A percentile compares a stretch with the other conserved stretches of the same genome.
phyloP scores from a whole-genome alignment of 2,113 vertebrate genomes.

The Ptilorrhoa leucosticta region DNA sequence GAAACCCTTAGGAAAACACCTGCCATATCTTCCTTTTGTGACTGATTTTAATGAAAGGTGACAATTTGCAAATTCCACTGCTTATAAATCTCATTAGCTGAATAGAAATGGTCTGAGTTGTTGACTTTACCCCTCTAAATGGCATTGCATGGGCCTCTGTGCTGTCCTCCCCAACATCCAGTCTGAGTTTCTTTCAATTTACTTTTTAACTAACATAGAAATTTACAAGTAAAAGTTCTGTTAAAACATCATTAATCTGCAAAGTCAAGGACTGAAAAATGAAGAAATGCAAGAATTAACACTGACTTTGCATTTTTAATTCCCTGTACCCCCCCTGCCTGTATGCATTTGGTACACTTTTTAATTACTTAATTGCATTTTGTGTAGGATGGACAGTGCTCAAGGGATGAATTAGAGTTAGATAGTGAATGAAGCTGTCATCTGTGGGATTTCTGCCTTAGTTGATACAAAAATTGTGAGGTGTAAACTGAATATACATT shows the following conservation, averaged over 20 bases:
- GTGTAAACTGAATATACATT: not conserved
- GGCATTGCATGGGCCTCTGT: not conserved
- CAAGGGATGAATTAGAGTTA: not conserved
- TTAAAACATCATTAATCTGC: not conserved
- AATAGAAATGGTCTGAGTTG: not conserved
- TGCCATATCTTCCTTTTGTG: not conserved
- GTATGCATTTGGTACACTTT: not conserved
- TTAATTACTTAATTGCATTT: conserved; percentile 18
- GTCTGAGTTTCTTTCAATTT: not conserved
- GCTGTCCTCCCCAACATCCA: not conserved
- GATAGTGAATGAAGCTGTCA: not conserved
- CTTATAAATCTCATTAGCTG: not conserved
- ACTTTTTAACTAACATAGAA: not conserved
- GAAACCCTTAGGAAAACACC: not conserved
- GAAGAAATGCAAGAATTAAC: not conserved
- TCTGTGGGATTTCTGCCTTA: not conserved
- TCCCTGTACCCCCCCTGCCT: not conserved
- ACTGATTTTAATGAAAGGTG: not conserved
- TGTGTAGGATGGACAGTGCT: not conserved
- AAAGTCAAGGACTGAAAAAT: not conserved
- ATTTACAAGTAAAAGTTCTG: not conserved
- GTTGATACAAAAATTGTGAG: not conserved
- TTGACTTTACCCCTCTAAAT: not conserved
- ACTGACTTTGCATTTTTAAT: not conserved
- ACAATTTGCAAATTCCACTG: not conserved